Evolutionary conservation across 2,797 vertebrate genomes (phyloP).

Genomic region (Gambusia yucatana): DNA sequence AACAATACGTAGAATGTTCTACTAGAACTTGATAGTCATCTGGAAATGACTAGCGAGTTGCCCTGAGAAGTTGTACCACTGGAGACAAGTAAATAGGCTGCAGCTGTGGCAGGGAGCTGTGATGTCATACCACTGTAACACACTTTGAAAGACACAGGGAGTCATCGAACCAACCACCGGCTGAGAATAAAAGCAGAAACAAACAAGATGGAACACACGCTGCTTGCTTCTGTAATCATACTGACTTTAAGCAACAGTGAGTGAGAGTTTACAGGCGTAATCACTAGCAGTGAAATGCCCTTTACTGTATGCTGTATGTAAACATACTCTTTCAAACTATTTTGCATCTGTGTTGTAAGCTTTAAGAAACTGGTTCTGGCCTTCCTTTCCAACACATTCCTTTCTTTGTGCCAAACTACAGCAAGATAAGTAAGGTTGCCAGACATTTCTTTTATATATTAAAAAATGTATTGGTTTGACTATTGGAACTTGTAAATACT

Average conservation of each 20-base stretch:
- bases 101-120: neutral
- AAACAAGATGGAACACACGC: neutral
- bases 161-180: neutral
- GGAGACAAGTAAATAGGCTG: neutral
- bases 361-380: neutral
- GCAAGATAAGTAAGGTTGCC: neutral
- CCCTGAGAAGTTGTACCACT: neutral
- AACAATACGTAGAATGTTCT: neutral
- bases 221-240: conserved; percentile 2
- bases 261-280: neutral
- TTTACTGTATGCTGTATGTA: neutral
- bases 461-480: neutral
- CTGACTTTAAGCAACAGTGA: neutral
- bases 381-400: neutral
- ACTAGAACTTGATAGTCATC: neutral
- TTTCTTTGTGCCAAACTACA: neutral
- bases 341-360: neutral
- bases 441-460: neutral
- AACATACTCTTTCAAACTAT: neutral
- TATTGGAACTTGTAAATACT: neutral
- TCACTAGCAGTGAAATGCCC: neutral
- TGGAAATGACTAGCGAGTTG: neutral
- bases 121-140: neutral
- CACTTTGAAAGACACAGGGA: neutral
- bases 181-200: neutral